Base-by-base conservation (phyloP, 2,888 invertebrate species). In the Andrena praecox region DNA sequence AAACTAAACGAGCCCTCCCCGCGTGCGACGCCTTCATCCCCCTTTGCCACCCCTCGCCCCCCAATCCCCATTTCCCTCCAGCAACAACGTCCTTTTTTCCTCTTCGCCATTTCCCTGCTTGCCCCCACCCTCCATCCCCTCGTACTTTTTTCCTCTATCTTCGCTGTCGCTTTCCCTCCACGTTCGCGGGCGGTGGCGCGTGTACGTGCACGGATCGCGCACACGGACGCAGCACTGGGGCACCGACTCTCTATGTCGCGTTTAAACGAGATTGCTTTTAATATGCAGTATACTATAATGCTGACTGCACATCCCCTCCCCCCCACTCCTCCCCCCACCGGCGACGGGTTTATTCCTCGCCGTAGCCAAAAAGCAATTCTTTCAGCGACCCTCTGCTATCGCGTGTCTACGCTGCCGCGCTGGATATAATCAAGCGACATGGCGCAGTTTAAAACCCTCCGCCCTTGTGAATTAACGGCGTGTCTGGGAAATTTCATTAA, bases 181-280 rank as follows among this genome's bases (percentile, higher is more conserved):
- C 71, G 54, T 50, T 62, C 62, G 66, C 62, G 42, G 33, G 29
- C 67, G 10, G 71, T 8, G 56, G 24, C 27, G 20, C 56, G 56
- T 24, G 10, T 20, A 24, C 8, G 52, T 52, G 42, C 70, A 48
- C 59, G 42, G n/a, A 27, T n/a, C n/a, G n/a, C 7, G 10, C 48
- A 12, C 50, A 52, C 63, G 3, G 42, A 31, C 10, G 4, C 12
- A 31, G 5, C 24, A 24, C 50, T 48, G 50, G 56, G 35, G 16
- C 20, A 27, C 66, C n/a, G 64, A 66, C 72, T 77, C 71, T 78
- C 77, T 71, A 20, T 69, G 74, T 67, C 74, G 68, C 75, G 79
- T 75, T 86, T 86, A 88, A 70, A 88, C 82, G 83, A 85, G 88
- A 85, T 85, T 79, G 78, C 83, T 74, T 86, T 88, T 88, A 88